A percentile compares a stretch with the other conserved stretches of the same genome.
phyloP scores from a whole-genome alignment of 2,888 invertebrate species.

The Atethmia centrago region DNA sequence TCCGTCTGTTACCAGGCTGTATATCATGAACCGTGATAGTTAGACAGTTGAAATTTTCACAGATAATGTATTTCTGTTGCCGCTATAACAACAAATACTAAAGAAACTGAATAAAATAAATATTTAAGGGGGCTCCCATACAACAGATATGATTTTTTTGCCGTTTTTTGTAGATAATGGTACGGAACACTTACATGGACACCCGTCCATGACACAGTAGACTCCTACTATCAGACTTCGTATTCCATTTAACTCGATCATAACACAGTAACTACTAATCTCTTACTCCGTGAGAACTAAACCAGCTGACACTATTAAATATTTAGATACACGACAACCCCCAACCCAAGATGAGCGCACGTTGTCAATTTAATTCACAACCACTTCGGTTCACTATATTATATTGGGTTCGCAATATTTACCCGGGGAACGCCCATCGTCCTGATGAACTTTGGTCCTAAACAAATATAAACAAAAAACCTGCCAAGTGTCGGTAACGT shows the following conservation, averaged over 20 bases:
- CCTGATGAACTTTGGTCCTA: conserved; percentile 81
- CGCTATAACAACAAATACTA: too few relatives aligned
- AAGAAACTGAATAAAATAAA: too few relatives aligned
- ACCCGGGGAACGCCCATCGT: conserved; percentile 58
- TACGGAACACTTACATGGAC: too few relatives aligned
- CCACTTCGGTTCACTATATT: conserved; percentile 51
- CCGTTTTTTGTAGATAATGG: too few relatives aligned
- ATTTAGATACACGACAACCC: conserved; percentile 42
- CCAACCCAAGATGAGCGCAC: conserved; percentile 40
- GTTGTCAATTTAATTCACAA: conserved; percentile 58
- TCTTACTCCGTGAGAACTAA: conserved; percentile 34
- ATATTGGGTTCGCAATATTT: conserved; percentile 62
- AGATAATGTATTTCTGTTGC: too few relatives aligned
- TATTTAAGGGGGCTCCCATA: too few relatives aligned
- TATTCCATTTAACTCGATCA: background rate
- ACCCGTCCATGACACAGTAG: too few relatives aligned
- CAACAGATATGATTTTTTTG: too few relatives aligned
- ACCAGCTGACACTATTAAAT: conserved; percentile 47
- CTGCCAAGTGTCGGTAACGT: conserved; percentile 21
- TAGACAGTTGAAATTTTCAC: too few relatives aligned
- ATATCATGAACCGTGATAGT: too few relatives aligned
- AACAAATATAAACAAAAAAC: conserved; percentile 79
- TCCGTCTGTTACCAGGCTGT: too few relatives aligned
- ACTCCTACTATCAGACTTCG: too few relatives aligned
- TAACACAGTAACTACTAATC: conserved; percentile 12